These are phyloP conservation scores for Thera britannica DNA, from an alignment of 2,888 invertebrate species.

Conservation along the genomic window DNA sequence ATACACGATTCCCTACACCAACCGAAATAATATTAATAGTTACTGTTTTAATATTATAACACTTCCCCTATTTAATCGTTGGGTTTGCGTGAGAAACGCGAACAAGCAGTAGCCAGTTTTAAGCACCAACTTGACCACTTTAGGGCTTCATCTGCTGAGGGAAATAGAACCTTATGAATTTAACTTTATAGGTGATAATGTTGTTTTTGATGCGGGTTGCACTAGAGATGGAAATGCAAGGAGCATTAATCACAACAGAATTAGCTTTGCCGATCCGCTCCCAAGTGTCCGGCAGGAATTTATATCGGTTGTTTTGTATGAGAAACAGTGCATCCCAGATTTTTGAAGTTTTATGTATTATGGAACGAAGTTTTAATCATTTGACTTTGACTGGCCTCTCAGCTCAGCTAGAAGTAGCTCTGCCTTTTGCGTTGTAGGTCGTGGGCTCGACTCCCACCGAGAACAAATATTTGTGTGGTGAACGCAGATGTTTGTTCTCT, in stretches of 20 bases:
- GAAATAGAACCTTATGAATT: constrained; percentile 35
- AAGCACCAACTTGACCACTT: constrained; percentile 56
- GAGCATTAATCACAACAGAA: constrained; percentile 84
- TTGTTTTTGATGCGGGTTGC: constrained; percentile 28
- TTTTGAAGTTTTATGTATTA: constrained; percentile 30
- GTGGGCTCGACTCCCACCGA: no score
- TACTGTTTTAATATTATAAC: constrained; percentile 74
- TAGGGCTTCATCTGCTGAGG: constrained; percentile 34
- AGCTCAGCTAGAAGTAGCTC: no score
- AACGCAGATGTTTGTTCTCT: no score
- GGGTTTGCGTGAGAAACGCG: constrained; percentile 83
- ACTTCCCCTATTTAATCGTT: constrained; percentile 76
- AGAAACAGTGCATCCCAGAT: constrained; percentile 47
- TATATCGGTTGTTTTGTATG: constrained; percentile 60
- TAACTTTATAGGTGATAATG: constrained; percentile 52
- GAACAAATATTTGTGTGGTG: no score
- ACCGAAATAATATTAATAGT: constrained; percentile 59
- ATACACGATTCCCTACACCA: constrained; percentile 46
- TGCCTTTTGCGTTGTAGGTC: no score
- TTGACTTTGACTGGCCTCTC: background rate
- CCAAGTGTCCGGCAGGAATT: constrained; percentile 77
- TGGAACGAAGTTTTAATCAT: background rate
- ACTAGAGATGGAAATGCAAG: constrained; percentile 70
- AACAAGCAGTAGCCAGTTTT: constrained; percentile 74
- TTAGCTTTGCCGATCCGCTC: constrained; percentile 84